Conservation (phyloP, 2,888 invertebrate species). For the Phania funesta region DNA sequence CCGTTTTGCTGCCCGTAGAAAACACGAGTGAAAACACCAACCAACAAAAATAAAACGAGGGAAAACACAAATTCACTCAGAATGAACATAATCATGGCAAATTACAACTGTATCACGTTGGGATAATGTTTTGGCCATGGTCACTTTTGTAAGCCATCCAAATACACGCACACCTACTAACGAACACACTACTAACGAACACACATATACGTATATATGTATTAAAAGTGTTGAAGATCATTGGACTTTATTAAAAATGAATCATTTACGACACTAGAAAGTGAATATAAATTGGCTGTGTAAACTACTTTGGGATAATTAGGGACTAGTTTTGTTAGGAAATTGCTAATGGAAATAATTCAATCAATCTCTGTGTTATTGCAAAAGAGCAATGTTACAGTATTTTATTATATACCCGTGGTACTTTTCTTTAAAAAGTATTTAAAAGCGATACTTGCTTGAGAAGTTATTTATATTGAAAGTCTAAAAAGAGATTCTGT, state of each 20-base stretch:
- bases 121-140: conserved; percentile 29
- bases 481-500: too few species aligned
- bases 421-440: too few species aligned
- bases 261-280: conserved; percentile 13
- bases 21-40: conserved; percentile 5
- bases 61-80: neutral
- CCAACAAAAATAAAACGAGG: neutral
- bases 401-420: too few species aligned
- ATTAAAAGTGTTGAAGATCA: conserved; percentile 14
- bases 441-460: too few species aligned
- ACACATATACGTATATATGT: neutral
- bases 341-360: neutral
- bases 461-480: too few species aligned
- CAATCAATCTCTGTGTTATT: neutral
- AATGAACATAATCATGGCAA: conserved; percentile 35
- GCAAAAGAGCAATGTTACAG: too few species aligned
- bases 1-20: conserved; percentile 28
- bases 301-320: neutral
- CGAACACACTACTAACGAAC: conserved; percentile 9
- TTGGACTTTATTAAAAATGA: conserved; percentile 6
- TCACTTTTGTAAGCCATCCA: neutral
- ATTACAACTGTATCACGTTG: conserved; percentile 46
- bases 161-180: neutral
- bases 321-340: neutral
- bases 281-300: conserved; percentile 8